These are phyloP conservation scores for Onychomys torridus DNA, from an alignment of 2,797 vertebrate genomes.

Conservation along the genomic window DNA sequence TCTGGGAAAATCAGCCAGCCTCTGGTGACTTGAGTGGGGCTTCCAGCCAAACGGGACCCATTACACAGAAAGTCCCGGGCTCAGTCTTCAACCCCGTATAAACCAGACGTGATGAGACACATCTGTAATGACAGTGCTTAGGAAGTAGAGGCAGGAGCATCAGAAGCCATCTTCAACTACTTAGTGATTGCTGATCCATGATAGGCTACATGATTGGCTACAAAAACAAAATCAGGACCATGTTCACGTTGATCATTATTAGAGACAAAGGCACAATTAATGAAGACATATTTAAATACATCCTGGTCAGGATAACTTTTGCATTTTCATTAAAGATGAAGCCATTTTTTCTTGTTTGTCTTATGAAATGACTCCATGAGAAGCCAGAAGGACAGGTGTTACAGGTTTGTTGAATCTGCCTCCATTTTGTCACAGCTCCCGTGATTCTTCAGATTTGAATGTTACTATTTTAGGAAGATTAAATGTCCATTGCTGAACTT, in stretches of 20 bases:
- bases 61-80: neutral
- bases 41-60: neutral
- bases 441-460: neutral
- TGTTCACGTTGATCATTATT: neutral
- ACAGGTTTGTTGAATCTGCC: neutral
- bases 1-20: neutral
- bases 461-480: neutral
- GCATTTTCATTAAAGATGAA: neutral
- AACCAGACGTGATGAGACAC: neutral
- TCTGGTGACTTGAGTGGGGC: too few relatives aligned
- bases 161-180: neutral
- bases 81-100: neutral
- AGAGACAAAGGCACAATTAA: neutral
- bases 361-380: neutral
- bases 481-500: too few relatives aligned
- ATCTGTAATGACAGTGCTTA: neutral
- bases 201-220: neutral
- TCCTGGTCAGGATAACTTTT: neutral
- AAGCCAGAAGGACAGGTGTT: neutral
- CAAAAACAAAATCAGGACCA: neutral
- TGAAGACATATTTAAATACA: neutral
- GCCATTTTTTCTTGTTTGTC: neutral
- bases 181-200: neutral
- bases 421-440: rapidly evolving
- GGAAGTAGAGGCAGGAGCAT: neutral